Evolutionary conservation across 2,888 invertebrate species (phyloP).

Genomic region (Eupithecia dodoneata): DNA sequence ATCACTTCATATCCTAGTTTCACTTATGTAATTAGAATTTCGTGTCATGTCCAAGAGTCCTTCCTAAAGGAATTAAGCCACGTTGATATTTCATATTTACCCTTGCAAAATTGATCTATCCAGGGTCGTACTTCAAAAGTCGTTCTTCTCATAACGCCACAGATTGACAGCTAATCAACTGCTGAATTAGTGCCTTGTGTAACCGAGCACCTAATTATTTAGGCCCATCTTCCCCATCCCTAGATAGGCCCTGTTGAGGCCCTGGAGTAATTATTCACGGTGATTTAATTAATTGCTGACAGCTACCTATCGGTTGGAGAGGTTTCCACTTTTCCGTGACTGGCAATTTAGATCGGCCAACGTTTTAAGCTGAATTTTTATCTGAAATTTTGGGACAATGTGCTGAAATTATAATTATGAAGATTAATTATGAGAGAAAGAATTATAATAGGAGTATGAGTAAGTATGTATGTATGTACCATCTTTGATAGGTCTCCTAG

Average conservation of each 20-base stretch:
- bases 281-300: slow-evolving; percentile 48
- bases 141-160: background rate
- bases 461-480: background rate
- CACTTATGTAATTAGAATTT: no score
- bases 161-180: slow-evolving; percentile 2
- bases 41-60: no score
- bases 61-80: no score
- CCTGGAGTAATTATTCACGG: slow-evolving; percentile 37
- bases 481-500: no score
- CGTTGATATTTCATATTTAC: no score
- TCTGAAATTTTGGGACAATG: background rate
- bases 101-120: background rate
- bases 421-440: background rate
- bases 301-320: slow-evolving; percentile 14
- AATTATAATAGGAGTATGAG: background rate
- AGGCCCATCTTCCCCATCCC: slow-evolving; percentile 9
- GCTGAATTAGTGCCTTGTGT: background rate
- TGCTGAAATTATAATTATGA: background rate
- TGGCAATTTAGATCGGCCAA: background rate
- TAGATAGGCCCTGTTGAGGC: slow-evolving; percentile 16
- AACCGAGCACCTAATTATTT: slow-evolving; percentile 20
- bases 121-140: background rate
- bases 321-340: slow-evolving; percentile 11
- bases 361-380: background rate
- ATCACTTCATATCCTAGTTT: no score